Evolutionary conservation across 2,888 invertebrate species (phyloP).

Genomic region (Anthoptus insignis): DNA sequence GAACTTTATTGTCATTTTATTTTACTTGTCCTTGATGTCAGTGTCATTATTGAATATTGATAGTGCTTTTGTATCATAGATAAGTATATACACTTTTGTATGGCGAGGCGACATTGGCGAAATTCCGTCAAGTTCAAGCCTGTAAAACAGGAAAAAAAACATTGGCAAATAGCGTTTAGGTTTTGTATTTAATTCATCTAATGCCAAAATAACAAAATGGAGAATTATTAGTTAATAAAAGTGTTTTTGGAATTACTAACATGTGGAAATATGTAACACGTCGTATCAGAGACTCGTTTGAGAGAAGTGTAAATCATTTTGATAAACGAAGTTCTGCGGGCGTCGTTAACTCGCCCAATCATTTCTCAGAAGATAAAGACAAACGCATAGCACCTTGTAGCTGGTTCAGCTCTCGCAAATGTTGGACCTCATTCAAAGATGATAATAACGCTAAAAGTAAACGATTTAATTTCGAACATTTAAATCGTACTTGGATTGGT

Average conservation of each 20-base stretch:
- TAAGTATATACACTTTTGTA: no score
- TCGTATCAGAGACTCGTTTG: conserved; percentile 80
- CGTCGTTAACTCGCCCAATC: conserved; percentile 63
- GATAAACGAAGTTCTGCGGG: conserved; percentile 78
- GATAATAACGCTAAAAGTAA: conserved; percentile 70
- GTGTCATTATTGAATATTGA: no score
- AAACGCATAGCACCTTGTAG: conserved; percentile 58
- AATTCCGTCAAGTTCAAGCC: no score
- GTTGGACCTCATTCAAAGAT: conserved; percentile 59
- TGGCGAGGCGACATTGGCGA: no score
- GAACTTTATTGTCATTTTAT: no score
- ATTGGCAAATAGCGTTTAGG: background rate
- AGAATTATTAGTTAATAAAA: conserved; percentile 1
- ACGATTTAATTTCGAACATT: conserved; percentile 75
- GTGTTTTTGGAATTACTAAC: conserved; percentile 41
- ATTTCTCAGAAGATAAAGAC: conserved; percentile 62
- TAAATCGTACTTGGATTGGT: conserved; percentile 80
- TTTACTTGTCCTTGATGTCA: no score
- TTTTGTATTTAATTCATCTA: background rate
- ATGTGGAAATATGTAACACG: conserved; percentile 87
- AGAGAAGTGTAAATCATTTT: conserved; percentile 79
- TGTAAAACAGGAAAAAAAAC: background rate
- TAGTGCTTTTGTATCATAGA: no score
- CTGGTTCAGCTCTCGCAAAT: conserved; percentile 66
- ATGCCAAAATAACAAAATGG: conserved; percentile 24